Evolutionary conservation across 1,140 invertebrate species (phyloP).

Genomic region (Gerris buenoi): DNA sequence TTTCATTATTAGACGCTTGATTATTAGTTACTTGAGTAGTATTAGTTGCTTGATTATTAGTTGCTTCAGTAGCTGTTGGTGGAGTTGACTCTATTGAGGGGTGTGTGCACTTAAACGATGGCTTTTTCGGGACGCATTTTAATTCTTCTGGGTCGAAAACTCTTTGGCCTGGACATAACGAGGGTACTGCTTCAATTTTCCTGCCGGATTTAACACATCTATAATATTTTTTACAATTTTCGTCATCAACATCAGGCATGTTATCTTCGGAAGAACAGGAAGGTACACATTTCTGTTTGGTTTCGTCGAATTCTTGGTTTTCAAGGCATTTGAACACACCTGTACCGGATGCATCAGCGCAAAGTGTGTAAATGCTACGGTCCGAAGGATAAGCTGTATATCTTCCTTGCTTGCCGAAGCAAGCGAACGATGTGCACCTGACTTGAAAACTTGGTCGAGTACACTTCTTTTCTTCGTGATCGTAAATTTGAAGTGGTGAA

Average conservation of each 20-base stretch:
- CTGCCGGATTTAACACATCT: background rate
- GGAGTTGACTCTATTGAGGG: background rate
- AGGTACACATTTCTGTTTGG: background rate
- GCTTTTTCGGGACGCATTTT: background rate
- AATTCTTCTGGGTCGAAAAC: background rate
- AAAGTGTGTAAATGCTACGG: background rate
- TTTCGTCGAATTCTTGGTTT: background rate
- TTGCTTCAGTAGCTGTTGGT: background rate
- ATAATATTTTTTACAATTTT: background rate
- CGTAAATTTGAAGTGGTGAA: background rate
- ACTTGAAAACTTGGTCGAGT: background rate
- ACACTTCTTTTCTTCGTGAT: slow-evolving; percentile 1
- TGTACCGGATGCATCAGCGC: background rate
- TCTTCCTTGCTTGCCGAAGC: background rate
- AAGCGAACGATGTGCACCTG: background rate
- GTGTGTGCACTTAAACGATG: background rate
- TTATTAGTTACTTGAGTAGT: background rate
- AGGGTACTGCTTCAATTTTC: background rate
- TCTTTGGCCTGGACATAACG: background rate
- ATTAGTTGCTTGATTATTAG: too few species aligned
- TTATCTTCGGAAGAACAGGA: background rate
- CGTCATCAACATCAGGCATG: background rate
- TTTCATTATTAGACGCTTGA: too few species aligned
- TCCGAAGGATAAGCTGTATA: background rate
- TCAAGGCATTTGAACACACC: background rate